Conservation (phyloP, 2,888 invertebrate species). For the Epistrophella euchroma region DNA sequence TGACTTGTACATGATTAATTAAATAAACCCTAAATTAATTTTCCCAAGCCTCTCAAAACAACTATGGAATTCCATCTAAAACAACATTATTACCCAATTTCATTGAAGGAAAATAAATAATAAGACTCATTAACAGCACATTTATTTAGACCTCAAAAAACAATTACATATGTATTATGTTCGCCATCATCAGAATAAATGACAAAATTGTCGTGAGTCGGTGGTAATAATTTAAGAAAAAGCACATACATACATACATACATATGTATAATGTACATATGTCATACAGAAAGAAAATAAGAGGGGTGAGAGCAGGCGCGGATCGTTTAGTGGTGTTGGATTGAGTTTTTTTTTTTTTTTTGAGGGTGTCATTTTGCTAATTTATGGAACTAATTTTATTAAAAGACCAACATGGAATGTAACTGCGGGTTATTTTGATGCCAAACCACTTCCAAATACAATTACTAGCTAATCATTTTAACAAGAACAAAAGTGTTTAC, state of each 20-base stretch:
- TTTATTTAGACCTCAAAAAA: constrained; percentile 10
- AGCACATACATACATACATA: background rate
- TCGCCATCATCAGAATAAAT: constrained; percentile 30
- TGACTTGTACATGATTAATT: constrained; percentile 33
- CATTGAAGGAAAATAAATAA: constrained; percentile 20
- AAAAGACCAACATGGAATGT: no score
- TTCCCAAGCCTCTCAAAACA: background rate
- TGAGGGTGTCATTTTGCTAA: no score
- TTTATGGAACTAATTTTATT: no score
- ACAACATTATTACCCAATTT: constrained; percentile 38
- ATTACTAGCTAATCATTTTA: no score
- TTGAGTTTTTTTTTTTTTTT: no score
- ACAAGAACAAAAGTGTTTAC: no score
- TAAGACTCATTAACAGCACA: constrained; percentile 36
- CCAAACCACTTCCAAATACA: no score
- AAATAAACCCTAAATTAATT: constrained; percentile 28
- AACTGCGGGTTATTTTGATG: no score
- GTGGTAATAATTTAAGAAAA: background rate
- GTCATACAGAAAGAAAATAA: no score
- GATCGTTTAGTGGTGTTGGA: background rate
- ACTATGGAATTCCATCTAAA: constrained; percentile 14
- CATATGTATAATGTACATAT: background rate
- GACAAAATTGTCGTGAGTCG: background rate
- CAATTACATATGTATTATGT: constrained; percentile 29
- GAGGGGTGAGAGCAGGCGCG: background rate